phyloP scores from a whole-genome alignment of 2,113 vertebrate genomes.

The Lagopus muta region DNA sequence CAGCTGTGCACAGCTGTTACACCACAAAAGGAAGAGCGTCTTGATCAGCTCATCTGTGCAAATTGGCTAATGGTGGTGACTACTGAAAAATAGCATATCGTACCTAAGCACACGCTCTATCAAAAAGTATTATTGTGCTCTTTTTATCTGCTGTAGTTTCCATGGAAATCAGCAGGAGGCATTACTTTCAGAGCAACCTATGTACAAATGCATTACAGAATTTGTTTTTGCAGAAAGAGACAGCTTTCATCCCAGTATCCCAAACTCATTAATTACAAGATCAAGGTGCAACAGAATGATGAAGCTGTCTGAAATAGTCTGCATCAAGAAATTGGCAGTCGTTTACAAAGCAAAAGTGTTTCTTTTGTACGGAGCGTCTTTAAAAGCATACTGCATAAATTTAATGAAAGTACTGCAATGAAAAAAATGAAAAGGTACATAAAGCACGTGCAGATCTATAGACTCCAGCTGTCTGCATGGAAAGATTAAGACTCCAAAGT shows the following conservation, averaged over 20 bases:
- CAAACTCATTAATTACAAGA: constrained; percentile 51
- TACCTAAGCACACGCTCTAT: background rate
- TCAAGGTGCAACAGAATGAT: constrained; percentile 42
- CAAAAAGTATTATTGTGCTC: background rate
- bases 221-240: constrained; percentile 26
- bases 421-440: background rate
- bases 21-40: background rate
- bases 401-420: background rate
- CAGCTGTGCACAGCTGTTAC: no score
- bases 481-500: background rate
- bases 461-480: background rate
- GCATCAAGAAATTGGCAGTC: background rate
- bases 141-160: background rate
- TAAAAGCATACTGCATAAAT: background rate
- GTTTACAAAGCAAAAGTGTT: constrained; percentile 19
- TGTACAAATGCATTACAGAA: background rate
- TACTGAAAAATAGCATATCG: background rate
- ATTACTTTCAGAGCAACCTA: background rate
- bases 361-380: background rate
- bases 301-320: constrained; percentile 21
- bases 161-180: background rate
- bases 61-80: background rate
- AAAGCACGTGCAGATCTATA: background rate
- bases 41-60: background rate
- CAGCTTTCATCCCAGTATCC: constrained; percentile 40